Conservation (phyloP, 2,888 invertebrate species). For the Taphrorychus bicolor region DNA sequence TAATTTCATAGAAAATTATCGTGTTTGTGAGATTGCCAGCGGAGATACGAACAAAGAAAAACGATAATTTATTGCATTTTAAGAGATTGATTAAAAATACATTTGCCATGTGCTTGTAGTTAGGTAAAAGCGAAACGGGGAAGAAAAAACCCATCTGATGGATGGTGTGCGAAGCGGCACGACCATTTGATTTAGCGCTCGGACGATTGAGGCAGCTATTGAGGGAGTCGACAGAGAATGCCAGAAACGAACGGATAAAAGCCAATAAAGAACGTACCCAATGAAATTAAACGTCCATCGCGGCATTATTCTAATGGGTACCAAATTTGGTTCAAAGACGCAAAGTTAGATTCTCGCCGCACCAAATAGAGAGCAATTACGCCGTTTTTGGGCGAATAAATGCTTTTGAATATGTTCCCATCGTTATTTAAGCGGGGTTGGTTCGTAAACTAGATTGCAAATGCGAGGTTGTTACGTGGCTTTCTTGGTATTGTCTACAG, state of each 20-base stretch:
- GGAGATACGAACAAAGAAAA: conserved; percentile 27
- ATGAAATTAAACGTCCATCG: conserved; percentile 34
- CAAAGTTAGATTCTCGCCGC: conserved; percentile 28
- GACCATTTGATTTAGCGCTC: not conserved
- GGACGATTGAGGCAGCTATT: not conserved
- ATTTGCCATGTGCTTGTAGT: not conserved
- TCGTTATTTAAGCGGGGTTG: conserved; percentile 35
- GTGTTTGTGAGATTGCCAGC: conserved; percentile 17
- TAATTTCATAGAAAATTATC: conserved; percentile 33
- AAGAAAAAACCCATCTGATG: not conserved
- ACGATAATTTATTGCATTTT: conserved; percentile 24
- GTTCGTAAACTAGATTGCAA: conserved; percentile 17
- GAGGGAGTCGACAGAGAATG: not conserved
- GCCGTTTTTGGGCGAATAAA: conserved; percentile 36
- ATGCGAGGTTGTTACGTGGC: not conserved
- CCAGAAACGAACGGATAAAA: conserved; percentile 15
- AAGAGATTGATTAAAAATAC: conserved; percentile 19
- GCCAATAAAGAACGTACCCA: conserved; percentile 32
- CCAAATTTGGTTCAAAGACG: conserved; percentile 37
- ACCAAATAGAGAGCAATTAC: conserved; percentile 39
- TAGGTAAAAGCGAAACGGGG: not conserved
- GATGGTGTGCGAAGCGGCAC: not conserved
- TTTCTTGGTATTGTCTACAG: not conserved
- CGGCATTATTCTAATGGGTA: conserved; percentile 37
- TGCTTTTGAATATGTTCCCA: conserved; percentile 36